Base-by-base conservation (phyloP, 1,140 invertebrate genomes). In the Ips nitidus region DNA sequence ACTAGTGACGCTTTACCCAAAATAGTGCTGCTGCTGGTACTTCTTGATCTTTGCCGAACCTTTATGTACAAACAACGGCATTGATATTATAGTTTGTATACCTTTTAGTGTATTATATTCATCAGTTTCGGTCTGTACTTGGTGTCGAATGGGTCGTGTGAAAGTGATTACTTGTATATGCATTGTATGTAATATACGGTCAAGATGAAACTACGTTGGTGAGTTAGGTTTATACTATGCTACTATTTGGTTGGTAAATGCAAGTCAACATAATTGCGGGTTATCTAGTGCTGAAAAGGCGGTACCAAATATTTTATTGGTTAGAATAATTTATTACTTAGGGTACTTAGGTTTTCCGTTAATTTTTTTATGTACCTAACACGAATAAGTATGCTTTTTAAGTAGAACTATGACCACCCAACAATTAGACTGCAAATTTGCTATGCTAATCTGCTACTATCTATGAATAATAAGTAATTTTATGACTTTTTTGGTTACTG, bases 191-290 rank as follows among this genome's bases (percentile, higher is more conserved):
- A 41, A 38, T 37, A 38, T 41, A 43, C 41, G 56, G n/a, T 45
- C 59, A 61, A 41, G 59, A 61, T 61, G 59, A 61, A 47, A 47
- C 37, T 61, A 39, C 59, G 50, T 50, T 61, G 59, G 59, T 61
- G 43, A 61, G 59, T 39, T 6, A 38, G 7, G 7, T 6, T 7
- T 7, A 56, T 36, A 56, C 2, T 56, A 56, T 7, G 53, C 7
- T 56, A 56, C 2, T 37, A 37, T 36, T 36, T 56, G 7, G 7
- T 22, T 22, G 22, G 22, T 22, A 22, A 22, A 22, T 22, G 4
- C n/a, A 37, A 7, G 6, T 36, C 7, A 2, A 3, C 53, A 36
- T 56, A 7, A 37, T 37, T 4, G 2, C 22, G n/a, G 3, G n/a
- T 56, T 36, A 56, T 7, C 22, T 56, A 7, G n/a, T 36, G 38